Conservation (phyloP, 2,113 vertebrate species). For the Perca schrenkii region DNA sequence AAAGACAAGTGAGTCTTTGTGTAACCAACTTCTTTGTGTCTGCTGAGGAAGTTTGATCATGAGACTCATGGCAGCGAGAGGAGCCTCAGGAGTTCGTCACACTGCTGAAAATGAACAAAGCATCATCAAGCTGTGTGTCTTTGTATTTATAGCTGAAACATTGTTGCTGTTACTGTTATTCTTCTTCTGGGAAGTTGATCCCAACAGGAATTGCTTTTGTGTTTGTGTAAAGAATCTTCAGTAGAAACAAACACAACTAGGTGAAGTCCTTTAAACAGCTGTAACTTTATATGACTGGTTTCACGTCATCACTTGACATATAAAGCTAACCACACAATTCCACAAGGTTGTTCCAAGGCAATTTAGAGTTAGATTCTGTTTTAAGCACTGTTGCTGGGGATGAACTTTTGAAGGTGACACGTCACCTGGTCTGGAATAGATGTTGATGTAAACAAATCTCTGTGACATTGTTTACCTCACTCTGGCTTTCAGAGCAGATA, state of each 20-base stretch:
- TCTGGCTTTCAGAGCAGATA: neutral
- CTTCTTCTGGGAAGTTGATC: conserved; percentile 15
- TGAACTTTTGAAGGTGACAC: conserved; percentile 22
- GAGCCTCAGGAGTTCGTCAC: conserved; percentile 22
- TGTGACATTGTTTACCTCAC: neutral
- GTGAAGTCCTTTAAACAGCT: conserved; percentile 41
- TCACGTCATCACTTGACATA: conserved; percentile 44
- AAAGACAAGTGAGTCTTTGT: conserved; percentile 46
- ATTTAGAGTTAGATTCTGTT: conserved; percentile 58
- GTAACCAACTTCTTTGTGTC: conserved; percentile 29
- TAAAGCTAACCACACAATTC: conserved; percentile 57
- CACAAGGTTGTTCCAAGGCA: conserved; percentile 15
- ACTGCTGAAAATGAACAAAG: neutral
- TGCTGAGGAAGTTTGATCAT: conserved; percentile 7
- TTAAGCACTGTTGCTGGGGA: conserved; percentile 67
- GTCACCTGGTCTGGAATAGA: conserved; percentile 33
- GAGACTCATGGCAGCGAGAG: conserved; percentile 5
- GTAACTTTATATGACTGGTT: conserved; percentile 27
- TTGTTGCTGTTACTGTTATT: neutral
- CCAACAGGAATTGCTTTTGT: neutral
- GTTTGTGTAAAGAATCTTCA: conserved; percentile 21
- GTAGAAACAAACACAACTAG: conserved; percentile 36
- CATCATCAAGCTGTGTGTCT: neutral
- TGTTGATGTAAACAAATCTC: conserved; percentile 29
- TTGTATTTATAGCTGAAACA: conserved; percentile 1